phyloP scores from a whole-genome alignment of 2,888 invertebrate species.

The Hirtodrosophila duncani region DNA sequence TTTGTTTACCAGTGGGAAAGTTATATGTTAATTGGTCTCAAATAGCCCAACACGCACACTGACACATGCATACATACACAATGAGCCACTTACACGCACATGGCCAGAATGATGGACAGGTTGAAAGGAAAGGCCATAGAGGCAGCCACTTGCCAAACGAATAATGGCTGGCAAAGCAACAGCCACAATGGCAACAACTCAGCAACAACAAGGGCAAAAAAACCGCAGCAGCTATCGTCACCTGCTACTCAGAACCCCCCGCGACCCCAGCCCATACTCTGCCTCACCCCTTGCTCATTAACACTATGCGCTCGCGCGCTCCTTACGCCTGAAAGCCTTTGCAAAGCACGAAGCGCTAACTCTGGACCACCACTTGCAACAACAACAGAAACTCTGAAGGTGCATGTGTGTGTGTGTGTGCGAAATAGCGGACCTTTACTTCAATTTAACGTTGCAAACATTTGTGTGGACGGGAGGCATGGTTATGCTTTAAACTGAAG shows the following conservation, averaged over 20 bases:
- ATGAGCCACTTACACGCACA: constrained; percentile 13
- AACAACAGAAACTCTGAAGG: constrained; percentile 4
- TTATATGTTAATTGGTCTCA: constrained; percentile 73
- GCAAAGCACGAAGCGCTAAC: constrained; percentile 23
- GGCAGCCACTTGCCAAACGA: constrained; percentile 37
- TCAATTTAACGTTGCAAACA: no score
- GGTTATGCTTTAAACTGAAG: no score
- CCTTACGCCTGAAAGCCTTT: constrained; percentile 53
- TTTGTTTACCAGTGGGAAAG: constrained; percentile 74
- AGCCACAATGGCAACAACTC: constrained; percentile 16
- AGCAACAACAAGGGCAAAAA: constrained; percentile 52
- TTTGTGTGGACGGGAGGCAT: no score
- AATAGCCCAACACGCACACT: constrained; percentile 51
- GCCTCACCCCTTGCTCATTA: constrained; percentile 37
- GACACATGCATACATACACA: constrained; percentile 11
- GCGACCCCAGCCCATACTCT: background rate
- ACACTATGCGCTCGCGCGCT: constrained; percentile 59
- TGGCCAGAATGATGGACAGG: background rate
- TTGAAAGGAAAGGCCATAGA: background rate
- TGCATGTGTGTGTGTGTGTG: background rate
- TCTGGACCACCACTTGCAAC: background rate
- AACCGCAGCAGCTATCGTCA: constrained; percentile 65
- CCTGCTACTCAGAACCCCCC: constrained; percentile 28
- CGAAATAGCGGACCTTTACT: background rate
- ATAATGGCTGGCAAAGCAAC: no score